Base-by-base conservation (phyloP, 2,888 invertebrate genomes). In the Leuctra nigra region DNA sequence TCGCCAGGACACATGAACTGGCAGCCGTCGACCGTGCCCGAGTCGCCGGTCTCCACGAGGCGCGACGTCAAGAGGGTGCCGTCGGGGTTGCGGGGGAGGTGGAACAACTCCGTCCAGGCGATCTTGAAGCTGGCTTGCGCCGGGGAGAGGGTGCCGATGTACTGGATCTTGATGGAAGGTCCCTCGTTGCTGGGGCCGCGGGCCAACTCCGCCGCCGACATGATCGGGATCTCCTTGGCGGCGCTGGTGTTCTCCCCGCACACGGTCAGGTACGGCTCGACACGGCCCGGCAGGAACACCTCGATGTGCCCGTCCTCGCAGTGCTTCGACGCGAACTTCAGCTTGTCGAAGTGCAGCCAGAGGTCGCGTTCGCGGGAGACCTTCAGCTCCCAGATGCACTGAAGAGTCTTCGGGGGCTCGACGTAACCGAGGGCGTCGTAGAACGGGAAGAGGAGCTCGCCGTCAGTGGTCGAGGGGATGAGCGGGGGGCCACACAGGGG, bases 1-100 rank as follows among this genome's bases (percentile, higher is more conserved):
- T 88, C 85, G 2, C 91, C 91, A 0, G 92, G 92, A 71, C 93
- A 94, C 57, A 87, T 81, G 66, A 93, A 94, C 64, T 87, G 91
- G 69, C 93, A 93, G 22, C 81, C 83, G 60, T 79, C 79, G 39
- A 74, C 73, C 18, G 68, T 66, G 48, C 70, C 71, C 53, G 56
- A 20, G 33, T n/a, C 36, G 18, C 55, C 22, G 23, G 36, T 48
- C 24, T 85, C 86, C 29, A 82, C 84, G 53, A 91, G 72, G 61
- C 85, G 81, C 29, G 89, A 87, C 0, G 87, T 87, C 77, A 87
- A 87, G 35, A 86, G 70, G 22, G 84, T 83, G 0, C 91, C 91
- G 63, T 90, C 88, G 18, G 84, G 81, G 70, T 91, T 91, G 63
- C 90, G 81, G 0, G 91, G 91, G 64, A 92, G 74, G 70, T 91